phyloP scores from a whole-genome alignment of 1,140 invertebrate genomes.

The Piezodorus guildinii region DNA sequence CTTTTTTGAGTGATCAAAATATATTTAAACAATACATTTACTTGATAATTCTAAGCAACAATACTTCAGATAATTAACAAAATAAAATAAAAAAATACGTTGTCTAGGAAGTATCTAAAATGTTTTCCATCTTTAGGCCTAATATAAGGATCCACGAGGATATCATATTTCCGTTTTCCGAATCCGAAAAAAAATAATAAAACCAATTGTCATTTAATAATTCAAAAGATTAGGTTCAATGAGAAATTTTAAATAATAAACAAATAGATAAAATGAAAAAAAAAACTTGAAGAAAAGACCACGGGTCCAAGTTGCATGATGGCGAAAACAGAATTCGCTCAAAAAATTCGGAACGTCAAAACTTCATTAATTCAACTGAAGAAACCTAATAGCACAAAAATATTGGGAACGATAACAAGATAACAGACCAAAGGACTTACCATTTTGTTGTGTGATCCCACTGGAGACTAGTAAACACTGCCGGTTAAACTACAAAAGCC shows the following conservation, averaged over 20 bases:
- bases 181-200: too few species aligned
- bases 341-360: too few species aligned
- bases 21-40: background rate
- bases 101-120: too few species aligned
- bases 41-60: too few species aligned
- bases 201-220: too few species aligned
- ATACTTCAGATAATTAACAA: background rate
- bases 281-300: background rate
- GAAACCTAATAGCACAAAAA: too few species aligned
- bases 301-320: too few species aligned
- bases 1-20: background rate
- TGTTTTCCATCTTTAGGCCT: conserved; percentile 4
- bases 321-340: too few species aligned
- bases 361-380: background rate
- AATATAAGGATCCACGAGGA: conserved; percentile 4
- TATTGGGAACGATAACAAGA: background rate
- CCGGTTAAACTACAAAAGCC: conserved; percentile 30
- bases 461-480: conserved; percentile 30
- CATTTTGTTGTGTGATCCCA: conserved; percentile 29
- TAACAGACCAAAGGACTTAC: conserved; percentile 27
- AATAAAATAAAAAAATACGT: background rate
- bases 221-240: too few species aligned
- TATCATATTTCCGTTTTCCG: conserved; percentile 2
- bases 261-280: too few species aligned
- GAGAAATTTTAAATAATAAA: too few species aligned